Evolutionary conservation across 1,140 invertebrate species (phyloP), one percentile per base, ranked within the genome.

Genomic region (Leptinotarsa defecta): DNA sequence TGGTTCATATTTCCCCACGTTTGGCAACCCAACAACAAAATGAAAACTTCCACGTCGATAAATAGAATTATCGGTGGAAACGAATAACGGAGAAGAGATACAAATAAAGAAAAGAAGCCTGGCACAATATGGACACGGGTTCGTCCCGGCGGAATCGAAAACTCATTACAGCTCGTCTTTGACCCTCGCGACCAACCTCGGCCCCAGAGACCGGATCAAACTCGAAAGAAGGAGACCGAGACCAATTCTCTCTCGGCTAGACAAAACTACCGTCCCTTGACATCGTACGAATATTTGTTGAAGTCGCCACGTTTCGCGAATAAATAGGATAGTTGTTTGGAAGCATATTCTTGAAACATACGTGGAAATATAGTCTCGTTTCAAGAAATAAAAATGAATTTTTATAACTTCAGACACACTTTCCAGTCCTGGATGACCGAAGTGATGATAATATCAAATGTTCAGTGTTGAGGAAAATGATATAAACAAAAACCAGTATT

Each of bases 161-260:
- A 81, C 78, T 81, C 80, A 81, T 81, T 81, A 81, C 80, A 78
- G 80, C 27, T 77, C 72, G 78, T 79, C 80, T 81, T 81, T 81
- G 80, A 81, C 78, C 80, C 77, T 70, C 48, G 74, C 80, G 78
- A 78, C 80, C 76, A 78, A 74, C 77, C 68, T 70, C 65, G 73
- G 73, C 75, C 75, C 76, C 70, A 75, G 78, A 75, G 74, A 73
- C 71, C 74, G 71, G 75, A 77, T 75, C 68, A 75, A 65, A 75
- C 74, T 72, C 64, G 49, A 75, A 79, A 77, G 52, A 69, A 75
- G 63, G 48, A 76, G 68, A 48, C 68, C 34, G 68, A 49, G 52
- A 68, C 65, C 48, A 68, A 68, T 68, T 52, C 73, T 68, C 65
- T 20, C 15, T 68, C 71, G 34, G 19, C 68, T 68, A 64, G 68